Base-by-base conservation (phyloP, 2,888 invertebrate species). In the Mythimna impura region DNA sequence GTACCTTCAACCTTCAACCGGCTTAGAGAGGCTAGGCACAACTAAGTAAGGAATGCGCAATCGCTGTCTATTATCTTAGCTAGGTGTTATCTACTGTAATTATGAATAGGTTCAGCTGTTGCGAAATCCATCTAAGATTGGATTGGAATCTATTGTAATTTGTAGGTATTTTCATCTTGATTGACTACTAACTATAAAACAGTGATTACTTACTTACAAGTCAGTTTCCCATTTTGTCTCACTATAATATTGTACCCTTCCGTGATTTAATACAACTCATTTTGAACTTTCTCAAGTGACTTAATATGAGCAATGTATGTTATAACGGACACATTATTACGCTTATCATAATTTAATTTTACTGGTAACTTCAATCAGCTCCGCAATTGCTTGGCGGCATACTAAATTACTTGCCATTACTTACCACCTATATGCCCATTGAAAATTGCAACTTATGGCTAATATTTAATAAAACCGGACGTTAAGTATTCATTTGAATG, bases 1-100 rank as follows among this genome's bases (percentile, higher is more conserved):
- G 66, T 76, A 79, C 80, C 70, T 86, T 73, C 84, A 93, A 89
- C 93, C 94, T 93, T 93, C 93, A 91, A 89, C 89, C 76, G 86
- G 65, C 79, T 85, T 90, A 85, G 88, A 92, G 85, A 86, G 91
- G 90, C 87, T 87, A 86, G 85, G 77, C 83, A 83, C 82, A 83
- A 85, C 76, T 86, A 84, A 84, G 73, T 79, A 78, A 79, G 91
- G 92, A 91, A 94, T 94, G 90, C 87, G 78, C 91, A 89, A 91
- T 90, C 88, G 86, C 83, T 81, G 86, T 80, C 84, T 74, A 89
- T 90, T 90, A 91, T 88, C 82, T 86, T 64, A 77, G 61, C 73
- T 77, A 79, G 81, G 80, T 81, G 79, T 82, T 82, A 83, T 83
- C 82, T 77, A 77, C 78, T 62, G 52, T 82, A 85, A 87, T 87